These are phyloP conservation scores for Dorcus parallelipipedus DNA, from an alignment of 2,888 invertebrate species.

Conservation along the genomic window DNA sequence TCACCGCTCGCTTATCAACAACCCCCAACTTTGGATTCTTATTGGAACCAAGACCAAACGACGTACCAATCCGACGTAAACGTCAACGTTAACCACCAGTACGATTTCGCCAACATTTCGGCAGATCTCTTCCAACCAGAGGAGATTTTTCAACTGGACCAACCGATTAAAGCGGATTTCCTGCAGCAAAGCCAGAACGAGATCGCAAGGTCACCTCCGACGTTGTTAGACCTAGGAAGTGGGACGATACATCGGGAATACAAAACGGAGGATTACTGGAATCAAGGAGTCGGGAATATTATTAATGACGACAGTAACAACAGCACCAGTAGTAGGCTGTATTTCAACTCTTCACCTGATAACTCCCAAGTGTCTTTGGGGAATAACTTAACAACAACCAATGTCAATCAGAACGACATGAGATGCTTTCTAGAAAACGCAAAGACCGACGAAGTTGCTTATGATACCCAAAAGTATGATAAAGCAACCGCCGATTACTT, in stretches of 20 bases:
- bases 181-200: conserved; percentile 49
- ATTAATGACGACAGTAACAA: conserved; percentile 53
- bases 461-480: conserved; percentile 13
- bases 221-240: conserved; percentile 68
- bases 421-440: conserved; percentile 17
- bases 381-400: conserved; percentile 35
- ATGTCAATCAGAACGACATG: conserved; percentile 29
- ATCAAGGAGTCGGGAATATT: conserved; percentile 51
- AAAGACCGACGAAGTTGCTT: conserved; percentile 6
- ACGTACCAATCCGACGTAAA: conserved; percentile 46
- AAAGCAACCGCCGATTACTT: background rate
- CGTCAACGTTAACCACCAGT: conserved; percentile 46
- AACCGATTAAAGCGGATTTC: conserved; percentile 66
- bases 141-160: conserved; percentile 74
- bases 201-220: conserved; percentile 62
- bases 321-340: conserved; percentile 44
- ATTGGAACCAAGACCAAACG: conserved; percentile 47
- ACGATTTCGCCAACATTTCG: conserved; percentile 60
- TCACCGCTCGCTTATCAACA: conserved; percentile 34
- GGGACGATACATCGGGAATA: conserved; percentile 64
- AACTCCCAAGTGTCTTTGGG: conserved; percentile 44
- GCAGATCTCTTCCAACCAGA: conserved; percentile 73
- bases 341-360: conserved; percentile 55
- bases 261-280: conserved; percentile 61
- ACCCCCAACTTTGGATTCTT: conserved; percentile 36